Evolutionary conservation across 92 coral and sea anemone genomes (phyloP).

Genomic region (Paramuricea clavata): DNA sequence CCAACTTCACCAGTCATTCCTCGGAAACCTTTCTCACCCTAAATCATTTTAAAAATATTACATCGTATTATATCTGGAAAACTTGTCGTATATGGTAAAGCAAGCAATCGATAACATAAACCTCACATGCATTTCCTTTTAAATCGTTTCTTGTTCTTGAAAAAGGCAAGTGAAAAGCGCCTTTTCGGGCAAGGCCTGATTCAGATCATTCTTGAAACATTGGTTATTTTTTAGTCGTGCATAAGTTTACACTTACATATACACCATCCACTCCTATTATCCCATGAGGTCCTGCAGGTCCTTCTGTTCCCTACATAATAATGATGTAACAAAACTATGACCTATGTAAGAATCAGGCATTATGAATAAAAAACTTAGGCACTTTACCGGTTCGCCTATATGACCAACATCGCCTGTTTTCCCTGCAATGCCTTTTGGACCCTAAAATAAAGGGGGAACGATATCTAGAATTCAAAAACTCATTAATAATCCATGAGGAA

Average conservation of each 20-base stretch:
- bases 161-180: no score
- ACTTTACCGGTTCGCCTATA: slow-evolving; percentile 15
- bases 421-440: slow-evolving; percentile 23
- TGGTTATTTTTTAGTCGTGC: no score
- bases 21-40: slow-evolving; percentile 31
- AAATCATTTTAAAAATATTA: neutral
- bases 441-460: no score
- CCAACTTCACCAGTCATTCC: slow-evolving; percentile 40
- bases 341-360: neutral
- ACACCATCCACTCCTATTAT: slow-evolving; percentile 80
- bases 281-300: slow-evolving; percentile 86
- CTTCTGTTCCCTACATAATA: slow-evolving; percentile 90
- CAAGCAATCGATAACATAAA: no score
- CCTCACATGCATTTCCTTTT: no score
- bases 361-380: neutral
- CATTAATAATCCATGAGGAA: no score
- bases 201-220: no score
- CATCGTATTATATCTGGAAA: neutral
- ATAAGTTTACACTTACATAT: slow-evolving; percentile 64
- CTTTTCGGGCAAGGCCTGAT: no score
- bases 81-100: no score
- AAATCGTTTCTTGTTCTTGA: no score
- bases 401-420: slow-evolving; percentile 37
- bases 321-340: neutral
- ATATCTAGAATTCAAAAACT: no score